Base-by-base conservation (phyloP, 2,797 vertebrate genomes). In the Paratrypauchen microcephalus region DNA sequence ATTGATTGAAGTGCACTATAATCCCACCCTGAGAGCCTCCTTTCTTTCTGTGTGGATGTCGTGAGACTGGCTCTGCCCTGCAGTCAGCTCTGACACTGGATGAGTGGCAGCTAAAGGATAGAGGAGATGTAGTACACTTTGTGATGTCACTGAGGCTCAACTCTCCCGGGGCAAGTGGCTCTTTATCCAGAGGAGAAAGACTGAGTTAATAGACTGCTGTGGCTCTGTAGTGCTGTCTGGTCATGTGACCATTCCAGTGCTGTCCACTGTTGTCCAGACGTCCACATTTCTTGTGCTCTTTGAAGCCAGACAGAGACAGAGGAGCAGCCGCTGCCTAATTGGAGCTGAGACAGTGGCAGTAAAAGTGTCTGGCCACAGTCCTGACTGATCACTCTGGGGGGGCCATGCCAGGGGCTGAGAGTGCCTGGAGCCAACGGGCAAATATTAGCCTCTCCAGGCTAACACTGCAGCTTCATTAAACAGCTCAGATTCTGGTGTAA, bases 341-440 rank as follows among this genome's bases (percentile, higher is more conserved):
- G 85, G 82, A 83, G 60, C 56, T 48, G 80, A 88, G 82, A 84
- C 75, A 77, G 77, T 21, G 50, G 84, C 80, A 85, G 80, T 91
- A 87, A 89, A 88, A 90, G 83, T 89, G 87, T 90, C 83, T 88
- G 85, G 78, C 74, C 69, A 23, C 64, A 66, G 84, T 85, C 63
- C 64, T 76, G 78, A 83, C 63, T 82, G 79, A 85, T 88, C 82
- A 70, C 80, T 84, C 65, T 73, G 58, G 78, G 73, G 78, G 74
- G 76, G 76, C 59, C 68, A 80, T 78, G 79, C 86, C 83, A 79
- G 76, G 77, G 62, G 69, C 73, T 75, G 75, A 68, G 69, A 79
- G 83, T 68, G 81, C 74, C 73, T 60, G 69, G 72, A 72, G 76
- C 75, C 75, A 74, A 19, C 5, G 81, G 78, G 65, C 73, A 83